Evolutionary conservation across 1,140 invertebrate species (phyloP).

Genomic region (Harpegnathos saltator): DNA sequence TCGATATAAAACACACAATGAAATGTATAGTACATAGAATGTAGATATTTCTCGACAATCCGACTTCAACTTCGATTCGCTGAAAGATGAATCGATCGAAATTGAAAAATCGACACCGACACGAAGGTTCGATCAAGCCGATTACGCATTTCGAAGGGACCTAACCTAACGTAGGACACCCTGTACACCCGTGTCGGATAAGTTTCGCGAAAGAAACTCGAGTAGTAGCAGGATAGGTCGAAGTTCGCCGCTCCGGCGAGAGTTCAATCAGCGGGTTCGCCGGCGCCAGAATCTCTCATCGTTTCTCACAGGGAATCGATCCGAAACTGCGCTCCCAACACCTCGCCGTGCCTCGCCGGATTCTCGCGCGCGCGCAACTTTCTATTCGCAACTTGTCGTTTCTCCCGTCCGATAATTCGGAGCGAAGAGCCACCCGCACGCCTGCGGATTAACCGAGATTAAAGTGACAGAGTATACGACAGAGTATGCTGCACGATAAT

Average conservation of each 20-base stretch:
- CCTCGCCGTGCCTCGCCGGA: too few species aligned
- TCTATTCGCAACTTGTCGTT: conserved; percentile 14
- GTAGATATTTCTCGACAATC: too few species aligned
- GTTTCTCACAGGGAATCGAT: conserved; percentile 40
- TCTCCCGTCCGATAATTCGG: conserved; percentile 22
- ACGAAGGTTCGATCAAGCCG: neutral
- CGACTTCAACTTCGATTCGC: too few species aligned
- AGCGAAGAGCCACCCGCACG: conserved; percentile 12
- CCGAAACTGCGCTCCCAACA: conserved; percentile 20
- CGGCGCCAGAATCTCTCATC: conserved; percentile 30
- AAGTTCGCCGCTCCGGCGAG: conserved; percentile 5
- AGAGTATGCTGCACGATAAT: too few species aligned
- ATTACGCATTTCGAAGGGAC: neutral
- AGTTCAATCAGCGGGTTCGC: conserved; percentile 31
- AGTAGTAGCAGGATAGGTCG: neutral
- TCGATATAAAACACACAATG: too few species aligned
- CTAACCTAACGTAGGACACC: neutral
- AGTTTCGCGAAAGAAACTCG: conserved; percentile 36
- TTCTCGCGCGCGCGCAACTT: conserved; percentile 43
- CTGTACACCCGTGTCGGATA: neutral
- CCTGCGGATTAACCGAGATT: conserved; percentile 47
- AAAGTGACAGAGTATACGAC: conserved; percentile 12
- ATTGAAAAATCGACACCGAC: neutral
- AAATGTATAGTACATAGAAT: too few species aligned
- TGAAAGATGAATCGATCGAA: too few species aligned